phyloP scores from a whole-genome alignment of 2,113 vertebrate genomes.

The Equus przewalskii region DNA sequence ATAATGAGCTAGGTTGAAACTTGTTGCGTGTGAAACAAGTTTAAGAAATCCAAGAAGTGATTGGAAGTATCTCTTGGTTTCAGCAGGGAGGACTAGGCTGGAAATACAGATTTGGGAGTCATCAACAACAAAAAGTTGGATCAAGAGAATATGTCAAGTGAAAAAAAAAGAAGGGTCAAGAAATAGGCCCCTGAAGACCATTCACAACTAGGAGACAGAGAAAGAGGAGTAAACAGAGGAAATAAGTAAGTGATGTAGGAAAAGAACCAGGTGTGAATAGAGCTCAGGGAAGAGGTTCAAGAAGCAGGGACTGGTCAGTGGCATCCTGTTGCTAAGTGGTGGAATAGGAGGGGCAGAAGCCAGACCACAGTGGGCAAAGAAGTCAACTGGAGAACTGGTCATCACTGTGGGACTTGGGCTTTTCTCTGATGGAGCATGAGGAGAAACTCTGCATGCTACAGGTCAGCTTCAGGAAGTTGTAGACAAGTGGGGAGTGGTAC shows the following conservation, averaged over 20 bases:
- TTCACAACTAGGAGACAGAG: background rate
- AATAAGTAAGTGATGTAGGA: background rate
- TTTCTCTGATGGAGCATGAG: background rate
- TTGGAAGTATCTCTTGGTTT: background rate
- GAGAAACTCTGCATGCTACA: background rate
- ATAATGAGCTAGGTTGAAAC: background rate
- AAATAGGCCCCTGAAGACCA: background rate
- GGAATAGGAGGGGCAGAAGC: background rate
- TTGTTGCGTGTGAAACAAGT: background rate
- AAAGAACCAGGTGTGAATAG: background rate
- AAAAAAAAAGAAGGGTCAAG: background rate
- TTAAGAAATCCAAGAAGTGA: conserved; percentile 5
- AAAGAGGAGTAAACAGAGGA: background rate
- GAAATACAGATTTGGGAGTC: background rate
- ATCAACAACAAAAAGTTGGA: background rate
- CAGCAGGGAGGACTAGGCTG: background rate
- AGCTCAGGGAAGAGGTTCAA: background rate
- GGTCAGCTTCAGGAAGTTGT: background rate
- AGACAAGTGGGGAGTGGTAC: background rate
- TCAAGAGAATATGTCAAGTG: background rate
- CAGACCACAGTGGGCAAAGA: background rate
- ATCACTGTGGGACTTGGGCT: background rate
- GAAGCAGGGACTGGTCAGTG: background rate
- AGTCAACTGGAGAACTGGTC: background rate
- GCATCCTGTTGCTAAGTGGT: background rate